These are phyloP conservation scores for Tragelaphus imberbis DNA, from an alignment of 2,113 vertebrate genomes.

Conservation along the genomic window DNA sequence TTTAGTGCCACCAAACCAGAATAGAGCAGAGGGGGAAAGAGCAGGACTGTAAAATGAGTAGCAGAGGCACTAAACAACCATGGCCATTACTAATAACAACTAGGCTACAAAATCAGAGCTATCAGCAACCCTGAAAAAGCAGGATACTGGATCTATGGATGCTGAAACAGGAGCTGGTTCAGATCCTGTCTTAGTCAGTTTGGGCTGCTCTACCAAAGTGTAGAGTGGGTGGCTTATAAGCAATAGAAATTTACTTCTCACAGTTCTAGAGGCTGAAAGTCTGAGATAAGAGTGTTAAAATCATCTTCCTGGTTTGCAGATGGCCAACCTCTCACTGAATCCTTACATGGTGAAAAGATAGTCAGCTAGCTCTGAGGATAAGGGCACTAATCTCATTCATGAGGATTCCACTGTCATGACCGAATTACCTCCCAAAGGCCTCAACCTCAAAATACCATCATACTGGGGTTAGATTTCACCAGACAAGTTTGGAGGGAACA, in stretches of 20 bases:
- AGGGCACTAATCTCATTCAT: background rate
- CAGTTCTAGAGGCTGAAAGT: background rate
- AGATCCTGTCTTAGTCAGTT: background rate
- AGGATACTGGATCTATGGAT: background rate
- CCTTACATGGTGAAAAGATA: background rate
- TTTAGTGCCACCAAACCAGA: background rate
- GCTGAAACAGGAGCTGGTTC: background rate
- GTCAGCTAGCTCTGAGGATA: background rate
- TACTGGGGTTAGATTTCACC: background rate
- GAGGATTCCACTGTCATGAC: background rate
- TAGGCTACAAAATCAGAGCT: background rate
- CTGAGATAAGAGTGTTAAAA: background rate
- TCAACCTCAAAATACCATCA: background rate
- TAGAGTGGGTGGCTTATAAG: background rate
- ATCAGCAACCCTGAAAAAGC: background rate
- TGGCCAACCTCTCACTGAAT: background rate
- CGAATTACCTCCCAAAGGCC: background rate
- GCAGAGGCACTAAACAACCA: background rate
- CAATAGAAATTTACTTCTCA: background rate
- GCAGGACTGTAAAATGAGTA: background rate
- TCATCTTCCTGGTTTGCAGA: background rate
- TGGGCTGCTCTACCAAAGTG: background rate
- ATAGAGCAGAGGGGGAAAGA: background rate
- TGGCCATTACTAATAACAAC: background rate
- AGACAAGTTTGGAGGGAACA: background rate